A percentile compares a stretch with the other conserved stretches of the same genome.
Evolutionary conservation across 2,113 vertebrate genomes (phyloP).

Genomic region (Serilophus lunatus): DNA sequence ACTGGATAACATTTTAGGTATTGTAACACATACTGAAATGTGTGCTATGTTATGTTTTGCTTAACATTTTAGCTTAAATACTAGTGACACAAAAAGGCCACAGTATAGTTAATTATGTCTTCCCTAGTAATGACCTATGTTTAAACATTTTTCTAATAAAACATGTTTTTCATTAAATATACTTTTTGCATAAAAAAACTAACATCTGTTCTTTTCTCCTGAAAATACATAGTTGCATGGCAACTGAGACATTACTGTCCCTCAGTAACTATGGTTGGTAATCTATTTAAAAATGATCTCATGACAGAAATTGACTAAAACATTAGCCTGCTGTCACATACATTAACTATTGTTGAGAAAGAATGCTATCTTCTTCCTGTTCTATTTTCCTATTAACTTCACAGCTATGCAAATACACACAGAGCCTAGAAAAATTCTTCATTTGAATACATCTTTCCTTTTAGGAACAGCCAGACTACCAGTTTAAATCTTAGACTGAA

Average conservation of each 20-base stretch:
- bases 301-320: neutral
- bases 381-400: neutral
- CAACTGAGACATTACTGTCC: neutral
- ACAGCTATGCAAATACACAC: neutral
- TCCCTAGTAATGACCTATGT: neutral
- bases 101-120: neutral
- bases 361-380: neutral
- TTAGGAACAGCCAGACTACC: neutral
- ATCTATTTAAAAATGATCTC: neutral
- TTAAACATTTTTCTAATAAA: neutral
- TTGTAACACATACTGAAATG: neutral
- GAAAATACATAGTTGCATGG: neutral
- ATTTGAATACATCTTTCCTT: neutral
- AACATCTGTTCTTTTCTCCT: neutral
- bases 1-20: neutral
- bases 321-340: neutral
- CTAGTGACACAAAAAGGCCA: neutral
- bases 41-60: neutral
- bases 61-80: neutral
- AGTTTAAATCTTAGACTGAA: neutral
- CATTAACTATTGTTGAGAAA: neutral
- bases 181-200: neutral
- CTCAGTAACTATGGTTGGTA: neutral
- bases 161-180: neutral
- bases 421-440: neutral